phyloP scores from a whole-genome alignment of 1,140 invertebrate species.

The Panulirus ornatus region DNA sequence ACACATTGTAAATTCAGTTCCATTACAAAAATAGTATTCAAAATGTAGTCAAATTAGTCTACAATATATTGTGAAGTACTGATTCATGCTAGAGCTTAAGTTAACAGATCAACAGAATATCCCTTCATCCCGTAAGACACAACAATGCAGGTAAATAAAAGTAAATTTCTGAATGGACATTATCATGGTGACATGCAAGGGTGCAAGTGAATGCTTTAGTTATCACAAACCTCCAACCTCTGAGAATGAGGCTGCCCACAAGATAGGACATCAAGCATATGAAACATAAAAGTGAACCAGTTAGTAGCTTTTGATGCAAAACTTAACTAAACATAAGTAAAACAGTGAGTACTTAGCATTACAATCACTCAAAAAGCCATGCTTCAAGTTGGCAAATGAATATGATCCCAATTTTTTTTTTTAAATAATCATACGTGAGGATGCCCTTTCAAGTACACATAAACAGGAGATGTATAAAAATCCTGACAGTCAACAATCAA shows the following conservation, averaged over 20 bases:
- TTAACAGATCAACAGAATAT: background rate
- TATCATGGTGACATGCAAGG: background rate
- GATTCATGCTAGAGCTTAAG: constrained; percentile 27
- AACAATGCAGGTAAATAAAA: background rate
- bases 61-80: background rate
- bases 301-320: constrained; percentile 47
- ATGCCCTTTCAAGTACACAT: background rate
- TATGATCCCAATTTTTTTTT: too few species aligned
- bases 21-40: background rate
- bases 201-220: background rate
- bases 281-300: constrained; percentile 33
- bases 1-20: background rate
- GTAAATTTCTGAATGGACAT: background rate
- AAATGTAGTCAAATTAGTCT: background rate
- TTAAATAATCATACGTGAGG: too few species aligned
- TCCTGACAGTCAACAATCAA: background rate
- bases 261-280: constrained; percentile 28
- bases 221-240: constrained; percentile 53
- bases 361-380: constrained; percentile 30
- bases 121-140: background rate
- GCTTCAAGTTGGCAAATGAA: constrained; percentile 10
- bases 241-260: constrained; percentile 45
- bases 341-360: background rate
- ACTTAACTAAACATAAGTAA: constrained; percentile 24
- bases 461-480: background rate